Percentiles rank a stretch among this genome's conserved stretches.
phyloP scores from a whole-genome alignment of 2,113 vertebrate species.

The Todiramphus chloris region DNA sequence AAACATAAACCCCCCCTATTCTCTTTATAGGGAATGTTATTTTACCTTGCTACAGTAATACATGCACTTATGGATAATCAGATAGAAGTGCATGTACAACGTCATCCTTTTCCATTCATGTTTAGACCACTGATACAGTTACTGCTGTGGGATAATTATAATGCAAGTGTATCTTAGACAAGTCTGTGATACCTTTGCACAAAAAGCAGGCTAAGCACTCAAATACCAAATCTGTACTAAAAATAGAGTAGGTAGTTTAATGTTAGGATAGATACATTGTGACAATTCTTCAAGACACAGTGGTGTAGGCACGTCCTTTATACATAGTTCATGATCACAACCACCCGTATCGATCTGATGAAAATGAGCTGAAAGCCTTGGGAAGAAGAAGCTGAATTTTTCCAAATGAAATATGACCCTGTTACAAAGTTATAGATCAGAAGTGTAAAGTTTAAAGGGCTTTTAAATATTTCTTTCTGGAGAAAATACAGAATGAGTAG shows the following conservation, averaged over 20 bases:
- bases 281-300: background rate
- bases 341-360: background rate
- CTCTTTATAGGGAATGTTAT: background rate
- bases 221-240: background rate
- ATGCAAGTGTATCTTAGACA: background rate
- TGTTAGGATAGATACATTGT: background rate
- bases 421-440: background rate
- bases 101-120: background rate
- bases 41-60: background rate
- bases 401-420: background rate
- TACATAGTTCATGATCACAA: background rate
- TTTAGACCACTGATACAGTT: background rate
- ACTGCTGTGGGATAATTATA: background rate
- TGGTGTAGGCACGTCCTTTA: background rate
- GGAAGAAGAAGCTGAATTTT: background rate
- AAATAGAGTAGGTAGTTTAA: background rate
- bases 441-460: background rate
- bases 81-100: background rate
- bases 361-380: conserved; percentile 15
- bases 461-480: background rate
- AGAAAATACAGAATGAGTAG: background rate
- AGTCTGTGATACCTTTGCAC: background rate
- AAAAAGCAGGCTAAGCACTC: background rate
- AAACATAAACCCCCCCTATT: background rate
- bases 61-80: background rate